A percentile compares a stretch with the other conserved stretches of the same genome.
Evolutionary conservation across 2,888 invertebrate genomes (phyloP).

Genomic region (Ferdinandea cuprea): DNA sequence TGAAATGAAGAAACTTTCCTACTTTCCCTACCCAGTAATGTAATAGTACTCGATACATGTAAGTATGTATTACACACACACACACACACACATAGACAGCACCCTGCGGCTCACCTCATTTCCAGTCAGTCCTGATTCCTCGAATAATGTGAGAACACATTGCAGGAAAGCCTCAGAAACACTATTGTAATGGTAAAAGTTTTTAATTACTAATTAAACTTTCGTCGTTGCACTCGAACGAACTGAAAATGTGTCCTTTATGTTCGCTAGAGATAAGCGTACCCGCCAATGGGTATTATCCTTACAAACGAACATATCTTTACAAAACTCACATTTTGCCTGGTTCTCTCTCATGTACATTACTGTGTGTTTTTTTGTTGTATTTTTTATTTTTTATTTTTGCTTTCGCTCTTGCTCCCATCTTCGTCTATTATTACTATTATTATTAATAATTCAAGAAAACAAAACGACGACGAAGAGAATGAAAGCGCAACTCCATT

Average conservation of each 20-base stretch:
- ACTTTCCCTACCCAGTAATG: too few relatives aligned
- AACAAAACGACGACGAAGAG: conserved; percentile 40
- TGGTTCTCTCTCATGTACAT: too few relatives aligned
- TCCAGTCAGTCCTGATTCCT: background rate
- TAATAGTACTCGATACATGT: too few relatives aligned
- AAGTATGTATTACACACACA: too few relatives aligned
- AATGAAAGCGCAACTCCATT: conserved; percentile 51
- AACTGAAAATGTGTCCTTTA: conserved; percentile 66
- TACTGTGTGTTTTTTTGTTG: too few relatives aligned
- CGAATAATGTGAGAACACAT: conserved; percentile 24
- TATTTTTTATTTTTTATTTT: conserved; percentile 10
- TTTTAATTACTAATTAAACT: conserved; percentile 74
- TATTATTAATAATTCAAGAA: conserved; percentile 65
- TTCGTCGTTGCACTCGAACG: conserved; percentile 64
- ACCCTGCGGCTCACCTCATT: background rate
- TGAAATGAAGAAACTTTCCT: too few relatives aligned
- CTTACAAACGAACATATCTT: conserved; percentile 17
- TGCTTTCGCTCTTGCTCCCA: background rate
- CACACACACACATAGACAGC: too few relatives aligned
- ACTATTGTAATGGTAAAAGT: conserved; percentile 72
- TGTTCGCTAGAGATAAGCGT: conserved; percentile 67
- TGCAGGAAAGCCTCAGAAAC: conserved; percentile 30
- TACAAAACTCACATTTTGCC: conserved; percentile 30
- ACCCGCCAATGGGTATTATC: conserved; percentile 54
- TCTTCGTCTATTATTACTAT: conserved; percentile 34